Evolutionary conservation across 2,888 invertebrate species (phyloP).

Genomic region (Lithophane socia): DNA sequence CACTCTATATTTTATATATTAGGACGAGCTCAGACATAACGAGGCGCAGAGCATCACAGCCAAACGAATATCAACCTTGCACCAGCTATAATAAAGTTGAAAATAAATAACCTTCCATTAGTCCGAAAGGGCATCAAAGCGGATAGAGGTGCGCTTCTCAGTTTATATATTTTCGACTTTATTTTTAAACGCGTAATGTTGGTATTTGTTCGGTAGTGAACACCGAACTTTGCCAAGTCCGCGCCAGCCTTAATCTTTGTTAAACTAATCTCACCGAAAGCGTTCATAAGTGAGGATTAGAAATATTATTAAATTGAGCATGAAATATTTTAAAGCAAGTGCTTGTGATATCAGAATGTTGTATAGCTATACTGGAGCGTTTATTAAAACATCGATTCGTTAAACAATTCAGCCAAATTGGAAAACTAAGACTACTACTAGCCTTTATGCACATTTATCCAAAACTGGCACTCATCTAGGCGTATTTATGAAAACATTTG

Average conservation of each 20-base stretch:
- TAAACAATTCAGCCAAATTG: background rate
- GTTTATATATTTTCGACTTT: background rate
- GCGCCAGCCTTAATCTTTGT: background rate
- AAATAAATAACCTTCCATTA: background rate
- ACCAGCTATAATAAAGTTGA: background rate
- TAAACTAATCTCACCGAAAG: slow-evolving; percentile 8
- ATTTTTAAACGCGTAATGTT: background rate
- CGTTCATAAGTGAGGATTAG: background rate
- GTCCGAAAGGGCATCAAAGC: background rate
- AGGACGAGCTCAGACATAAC: too few relatives aligned
- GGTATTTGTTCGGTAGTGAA: background rate
- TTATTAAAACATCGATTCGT: background rate
- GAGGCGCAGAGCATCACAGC: background rate
- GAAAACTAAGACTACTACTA: background rate
- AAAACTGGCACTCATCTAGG: background rate
- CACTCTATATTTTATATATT: background rate
- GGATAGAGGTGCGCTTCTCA: too few relatives aligned
- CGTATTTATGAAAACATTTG: background rate
- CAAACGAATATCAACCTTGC: background rate
- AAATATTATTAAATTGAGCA: background rate
- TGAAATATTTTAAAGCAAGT: background rate
- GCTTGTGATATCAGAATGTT: background rate
- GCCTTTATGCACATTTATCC: background rate
- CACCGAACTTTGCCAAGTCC: too few relatives aligned
- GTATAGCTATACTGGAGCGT: too few relatives aligned